Evolutionary conservation across 2,113 vertebrate species (phyloP).

Genomic region (Osmerus mordax): DNA sequence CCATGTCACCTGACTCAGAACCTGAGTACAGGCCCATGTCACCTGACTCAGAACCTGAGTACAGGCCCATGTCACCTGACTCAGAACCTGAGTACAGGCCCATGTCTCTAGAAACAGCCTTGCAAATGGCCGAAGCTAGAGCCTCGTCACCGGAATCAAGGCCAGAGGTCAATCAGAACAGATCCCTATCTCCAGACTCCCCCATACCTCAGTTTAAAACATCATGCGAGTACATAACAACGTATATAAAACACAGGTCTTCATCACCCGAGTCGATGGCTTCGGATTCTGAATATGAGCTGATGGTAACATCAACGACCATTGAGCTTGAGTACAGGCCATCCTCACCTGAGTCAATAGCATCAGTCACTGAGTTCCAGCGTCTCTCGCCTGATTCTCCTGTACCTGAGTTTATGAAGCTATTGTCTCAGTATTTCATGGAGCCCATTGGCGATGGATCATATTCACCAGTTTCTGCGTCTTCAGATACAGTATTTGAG

Average conservation of each 20-base stretch:
- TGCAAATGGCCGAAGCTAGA: constrained; percentile 33
- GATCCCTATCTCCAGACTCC: constrained; percentile 58
- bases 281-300: constrained; percentile 48
- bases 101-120: constrained; percentile 22
- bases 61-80: constrained; percentile 30
- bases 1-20: constrained; percentile 25
- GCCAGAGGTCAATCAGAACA: constrained; percentile 40
- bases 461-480: constrained; percentile 52
- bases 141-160: constrained; percentile 56
- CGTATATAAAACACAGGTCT: constrained; percentile 13
- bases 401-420: constrained; percentile 57
- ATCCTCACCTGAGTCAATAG: constrained; percentile 61
- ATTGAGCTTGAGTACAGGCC: constrained; percentile 46
- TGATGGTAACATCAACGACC: constrained; percentile 37
- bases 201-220: constrained; percentile 52
- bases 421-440: constrained; percentile 57
- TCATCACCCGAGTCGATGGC: constrained; percentile 51
- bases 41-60: constrained; percentile 41
- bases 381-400: constrained; percentile 54
- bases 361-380: constrained; percentile 37
- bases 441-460: constrained; percentile 37
- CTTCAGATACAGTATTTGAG: constrained; percentile 55
- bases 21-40: constrained; percentile 16
- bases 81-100: constrained; percentile 45
- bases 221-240: constrained; percentile 1